Base-by-base conservation (phyloP, 2,888 invertebrate species). In the Spisula subtruncata region DNA sequence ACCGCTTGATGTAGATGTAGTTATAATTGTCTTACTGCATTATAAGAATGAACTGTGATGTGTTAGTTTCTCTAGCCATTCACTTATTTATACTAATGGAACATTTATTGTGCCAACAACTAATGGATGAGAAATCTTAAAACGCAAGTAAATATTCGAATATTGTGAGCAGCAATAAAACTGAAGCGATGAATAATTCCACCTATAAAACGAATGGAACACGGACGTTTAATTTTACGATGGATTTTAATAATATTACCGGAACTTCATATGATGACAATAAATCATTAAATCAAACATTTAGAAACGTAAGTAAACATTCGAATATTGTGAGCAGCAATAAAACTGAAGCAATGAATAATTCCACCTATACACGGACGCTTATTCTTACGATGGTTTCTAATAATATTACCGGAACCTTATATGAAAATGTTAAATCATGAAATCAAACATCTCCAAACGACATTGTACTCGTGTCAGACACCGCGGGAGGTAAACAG, bases 1-100 rank as follows among this genome's bases (percentile, higher is more conserved):
- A 66, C 1, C 60, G 60, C n/a, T 25, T 25, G 25, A n/a, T 66
- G 60, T 25, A 25, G 60, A 66, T 5, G 25, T 8, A 25, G 12
- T n/a, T 25, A n/a, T 66, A 66, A 66, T 66, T 66, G 60, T 25
- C 60, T 66, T 25, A 66, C 2, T 25, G 60, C 60, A 66, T 66
- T 18, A 35, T 75, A 75, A 75, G 75, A 75, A 75, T 75, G 75
- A 32, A 35, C 32, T 75, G 75, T 29, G 75, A 75, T 35, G 18
- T 75, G 35, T 16, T 75, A 35, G 35, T 75, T 8, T 35, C 25
- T 25, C 2, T 35, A 75, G n/a, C 75, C 32, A 75, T 75, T 6
- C 32, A 35, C 16, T 16, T 75, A 75, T 75, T 75, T 6, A 75
- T 75, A 6, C 35, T 75, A 32, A 75, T 75, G 75, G 75, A 75